phyloP scores from a whole-genome alignment of 2,797 vertebrate species.

The Naso thynnoides region DNA sequence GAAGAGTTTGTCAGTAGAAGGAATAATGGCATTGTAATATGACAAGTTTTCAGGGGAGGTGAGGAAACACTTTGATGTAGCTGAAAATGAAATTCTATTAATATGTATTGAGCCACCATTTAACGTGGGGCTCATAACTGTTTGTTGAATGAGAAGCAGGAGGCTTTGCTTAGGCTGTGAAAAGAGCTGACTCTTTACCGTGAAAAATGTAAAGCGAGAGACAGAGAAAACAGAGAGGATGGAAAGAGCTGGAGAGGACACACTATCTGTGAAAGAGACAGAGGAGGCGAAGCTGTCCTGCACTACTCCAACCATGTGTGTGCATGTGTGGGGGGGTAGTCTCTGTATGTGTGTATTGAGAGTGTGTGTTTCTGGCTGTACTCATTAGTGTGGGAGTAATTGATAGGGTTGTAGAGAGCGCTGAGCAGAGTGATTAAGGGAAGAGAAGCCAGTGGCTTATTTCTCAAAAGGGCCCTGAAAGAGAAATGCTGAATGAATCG shows the following conservation, averaged over 20 bases:
- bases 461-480: conserved; percentile 80
- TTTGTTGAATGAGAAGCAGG: conserved; percentile 64
- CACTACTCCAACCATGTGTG: conserved; percentile 48
- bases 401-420: conserved; percentile 81
- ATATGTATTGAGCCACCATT: conserved; percentile 78
- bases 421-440: conserved; percentile 81
- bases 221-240: conserved; percentile 35
- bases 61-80: conserved; percentile 77
- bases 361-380: conserved; percentile 60
- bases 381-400: conserved; percentile 84
- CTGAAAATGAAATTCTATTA: conserved; percentile 78
- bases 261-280: conserved; percentile 51
- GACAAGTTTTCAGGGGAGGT: conserved; percentile 72
- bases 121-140: conserved; percentile 73
- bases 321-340: conserved; percentile 42
- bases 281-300: conserved; percentile 51
- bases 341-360: conserved; percentile 30
- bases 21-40: conserved; percentile 77
- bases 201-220: conserved; percentile 50
- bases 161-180: conserved; percentile 43
- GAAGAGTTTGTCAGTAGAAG: conserved; percentile 69
- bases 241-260: conserved; percentile 54
- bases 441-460: conserved; percentile 74
- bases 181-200: conserved; percentile 39
- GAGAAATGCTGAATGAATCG: conserved; percentile 78